These are phyloP conservation scores for Planiliza haematocheilus DNA, from an alignment of 2,113 vertebrate species.

Conservation along the genomic window DNA sequence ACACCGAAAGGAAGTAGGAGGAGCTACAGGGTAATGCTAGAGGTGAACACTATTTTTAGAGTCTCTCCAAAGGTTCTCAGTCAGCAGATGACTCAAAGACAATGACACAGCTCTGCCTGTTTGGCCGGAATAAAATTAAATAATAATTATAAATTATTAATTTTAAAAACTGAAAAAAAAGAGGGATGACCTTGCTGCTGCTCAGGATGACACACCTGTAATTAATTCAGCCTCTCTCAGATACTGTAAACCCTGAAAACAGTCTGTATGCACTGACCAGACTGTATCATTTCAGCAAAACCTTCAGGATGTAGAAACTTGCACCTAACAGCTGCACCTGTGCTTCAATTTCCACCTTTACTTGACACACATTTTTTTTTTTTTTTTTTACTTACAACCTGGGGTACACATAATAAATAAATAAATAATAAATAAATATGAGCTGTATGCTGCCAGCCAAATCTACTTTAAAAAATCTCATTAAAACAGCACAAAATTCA, in stretches of 20 bases:
- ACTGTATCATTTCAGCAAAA: no score
- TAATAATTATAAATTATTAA: no score
- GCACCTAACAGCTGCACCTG: background rate
- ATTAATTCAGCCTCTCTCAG: conserved; percentile 12
- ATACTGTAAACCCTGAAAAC: conserved; percentile 12
- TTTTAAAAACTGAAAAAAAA: conserved; percentile 28
- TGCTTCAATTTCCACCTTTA: background rate
- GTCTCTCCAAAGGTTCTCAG: conserved; percentile 60
- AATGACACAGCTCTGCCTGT: conserved; percentile 45
- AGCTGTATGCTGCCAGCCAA: background rate
- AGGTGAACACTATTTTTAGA: conserved; percentile 77
- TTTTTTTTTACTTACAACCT: background rate
- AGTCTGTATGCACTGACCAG: no score
- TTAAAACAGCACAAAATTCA: conserved; percentile 36
- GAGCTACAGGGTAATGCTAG: conserved; percentile 54
- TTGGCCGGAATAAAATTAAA: conserved; percentile 51
- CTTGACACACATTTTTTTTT: no score
- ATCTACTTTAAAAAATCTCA: conserved; percentile 21
- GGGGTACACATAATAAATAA: conserved; percentile 1
- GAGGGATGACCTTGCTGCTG: conserved; percentile 52
- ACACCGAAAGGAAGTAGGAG: conserved; percentile 54
- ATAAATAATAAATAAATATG: conserved; percentile 17
- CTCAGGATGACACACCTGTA: conserved; percentile 37
- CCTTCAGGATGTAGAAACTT: no score
- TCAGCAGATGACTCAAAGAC: conserved; percentile 72